Conservation (phyloP, 1,140 invertebrate species). For the Oryzaephilus surinamensis region DNA sequence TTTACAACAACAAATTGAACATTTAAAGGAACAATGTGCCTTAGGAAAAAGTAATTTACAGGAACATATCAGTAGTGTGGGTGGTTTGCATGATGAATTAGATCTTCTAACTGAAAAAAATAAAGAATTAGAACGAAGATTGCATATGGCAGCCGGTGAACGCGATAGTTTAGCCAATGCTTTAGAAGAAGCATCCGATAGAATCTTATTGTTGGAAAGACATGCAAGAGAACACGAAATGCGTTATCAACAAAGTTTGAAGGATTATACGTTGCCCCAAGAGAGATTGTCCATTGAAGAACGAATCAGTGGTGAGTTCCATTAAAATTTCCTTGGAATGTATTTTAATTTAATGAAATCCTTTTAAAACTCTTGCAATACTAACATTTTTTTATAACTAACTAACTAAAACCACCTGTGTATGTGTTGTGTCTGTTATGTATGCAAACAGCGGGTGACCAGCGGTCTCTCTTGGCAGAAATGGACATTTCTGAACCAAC, state of each 20-base stretch:
- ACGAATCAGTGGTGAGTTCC: constrained; percentile 42
- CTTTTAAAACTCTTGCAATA: too few relatives aligned
- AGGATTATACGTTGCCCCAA: constrained; percentile 47
- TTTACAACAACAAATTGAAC: constrained; percentile 66
- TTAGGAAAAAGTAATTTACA: constrained; percentile 52
- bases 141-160: constrained; percentile 61
- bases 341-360: too few relatives aligned
- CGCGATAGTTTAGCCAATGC: constrained; percentile 64
- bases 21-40: constrained; percentile 72
- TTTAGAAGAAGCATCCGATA: constrained; percentile 80
- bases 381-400: constrained; percentile 5
- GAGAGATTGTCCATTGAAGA: constrained; percentile 54
- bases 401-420: constrained; percentile 7
- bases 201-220: constrained; percentile 73
- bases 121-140: constrained; percentile 69
- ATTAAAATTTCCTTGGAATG: too few relatives aligned
- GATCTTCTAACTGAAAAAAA: constrained; percentile 74
- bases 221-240: constrained; percentile 71
- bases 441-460: constrained; percentile 23
- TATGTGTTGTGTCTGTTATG: constrained; percentile 7
- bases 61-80: constrained; percentile 82
- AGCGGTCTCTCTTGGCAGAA: constrained; percentile 57
- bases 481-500: constrained; percentile 63
- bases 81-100: constrained; percentile 79
- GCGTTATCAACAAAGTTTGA: constrained; percentile 46